Evolutionary conservation across 37 sponge, comb jelly and placozoan species (phyloP), one percentile per base, ranked within the genome.

Genomic region (Halisarca cf. caerulea): DNA sequence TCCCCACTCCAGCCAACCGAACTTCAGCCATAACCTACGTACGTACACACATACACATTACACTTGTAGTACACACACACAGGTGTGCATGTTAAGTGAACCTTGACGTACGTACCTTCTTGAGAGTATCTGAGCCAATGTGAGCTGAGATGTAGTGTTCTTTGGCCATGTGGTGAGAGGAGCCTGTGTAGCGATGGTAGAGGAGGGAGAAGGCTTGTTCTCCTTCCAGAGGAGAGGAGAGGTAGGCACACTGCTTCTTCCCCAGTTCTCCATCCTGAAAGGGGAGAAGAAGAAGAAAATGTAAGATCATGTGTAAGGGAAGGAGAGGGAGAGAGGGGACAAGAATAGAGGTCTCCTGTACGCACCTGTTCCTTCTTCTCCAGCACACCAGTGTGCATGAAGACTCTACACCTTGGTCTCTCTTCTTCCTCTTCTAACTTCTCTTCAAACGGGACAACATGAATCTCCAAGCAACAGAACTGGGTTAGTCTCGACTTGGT

Each of bases 51-150:
- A 47, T 47, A 47, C 51, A 47, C n/a, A n/a, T n/a, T n/a, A n/a
- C n/a, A n/a, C n/a, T n/a, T n/a, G n/a, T n/a, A n/a, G n/a, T n/a
- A n/a, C n/a, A n/a, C 42, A 33, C 39, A 23, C 23, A 36, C 78
- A 35, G 15, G 43, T 14, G 78, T 15, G 78, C 39, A 41, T n/a
- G 6, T 4, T 33, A 24, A 8, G 23, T 2, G 40, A 28, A 20
- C 8, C 27, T 11, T 24, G n/a, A 11, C n/a, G n/a, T n/a, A 15
- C 81, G 0, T 35, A 93, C 97, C 90, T 96, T 91, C 68, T 83
- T 86, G 20, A 96, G 97, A 39, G 66, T 74, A 44, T 91, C 82
- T 5, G 97, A 96, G n/a, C 97, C 97, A n/a, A 94, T 73, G 25
- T 71, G 74, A 27, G 69, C 30, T 27, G 94, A 84, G 58, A 94